Evolutionary conservation across 2,797 vertebrate genomes (phyloP), one percentile per base, ranked within the genome.

Genomic region (Harpagifer antarcticus): DNA sequence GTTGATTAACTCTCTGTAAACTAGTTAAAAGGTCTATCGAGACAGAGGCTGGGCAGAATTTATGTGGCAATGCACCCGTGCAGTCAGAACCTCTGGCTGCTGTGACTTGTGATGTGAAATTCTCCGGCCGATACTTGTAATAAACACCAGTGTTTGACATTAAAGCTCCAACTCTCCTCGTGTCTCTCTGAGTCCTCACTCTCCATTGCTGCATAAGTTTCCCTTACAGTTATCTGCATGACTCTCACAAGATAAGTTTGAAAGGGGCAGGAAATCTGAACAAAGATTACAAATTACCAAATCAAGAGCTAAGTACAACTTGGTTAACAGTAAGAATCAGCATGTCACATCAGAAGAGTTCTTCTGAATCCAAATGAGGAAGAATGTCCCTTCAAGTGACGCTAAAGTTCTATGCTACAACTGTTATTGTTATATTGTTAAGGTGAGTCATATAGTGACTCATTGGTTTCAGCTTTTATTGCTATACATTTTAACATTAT

Each of bases 381-480:
- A 20, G 33, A 44, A 40, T 33, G 47, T 79, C 67, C 71, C 43
- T 65, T 75, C 20, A 55, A 70, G 43, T 73, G 65, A 82, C 68
- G 76, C 47, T 15, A 64, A 45, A 53, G 14, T 67, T 64, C 60
- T 23, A 56, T 4, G 16, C 67, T 86, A 57, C 65, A 67, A 54
- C 61, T 53, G 43, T 53, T 73, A 62, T 72, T 58, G 53, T 59
- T 68, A 78, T 19, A 61, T 47, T 68, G 59, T 48, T 68, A 52
- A 73, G 48, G 75, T 71, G 84, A 79, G 42, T 31, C 33, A 37
- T 37, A 42, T 44, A 17, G 43, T 87, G 79, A 86, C 45, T 87
- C 86, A 82, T 16, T 3, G 17, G 44, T 52, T 74, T 76, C 17
- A 57, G 45, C 20, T 66, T 90, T 78, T 78, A 81, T 60, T 74